These are phyloP conservation scores for Dione vanillae DNA, from an alignment of 2,888 invertebrate genomes.

Conservation along the genomic window DNA sequence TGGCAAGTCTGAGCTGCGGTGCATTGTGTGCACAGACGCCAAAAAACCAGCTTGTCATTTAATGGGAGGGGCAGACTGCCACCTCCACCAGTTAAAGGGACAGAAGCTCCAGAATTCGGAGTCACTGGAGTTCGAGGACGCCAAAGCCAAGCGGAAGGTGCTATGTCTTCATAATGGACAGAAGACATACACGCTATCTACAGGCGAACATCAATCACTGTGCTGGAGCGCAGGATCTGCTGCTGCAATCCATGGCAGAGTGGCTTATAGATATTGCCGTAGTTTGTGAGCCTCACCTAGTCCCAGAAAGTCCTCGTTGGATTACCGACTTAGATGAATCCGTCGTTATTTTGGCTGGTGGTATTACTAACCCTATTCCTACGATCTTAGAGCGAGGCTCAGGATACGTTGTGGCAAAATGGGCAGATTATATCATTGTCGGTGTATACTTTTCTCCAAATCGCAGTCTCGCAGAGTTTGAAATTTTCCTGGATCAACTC, in stretches of 20 bases:
- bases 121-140: background rate
- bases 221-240: slow-evolving; percentile 18
- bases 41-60: too few species aligned
- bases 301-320: too few species aligned
- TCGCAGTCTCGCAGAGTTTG: slow-evolving; percentile 5
- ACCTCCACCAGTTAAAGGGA: background rate
- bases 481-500: slow-evolving; percentile 4
- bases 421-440: too few species aligned
- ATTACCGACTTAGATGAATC: too few species aligned
- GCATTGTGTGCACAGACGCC: too few species aligned
- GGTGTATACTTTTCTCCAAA: slow-evolving; percentile 9
- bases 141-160: background rate
- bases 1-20: too few species aligned
- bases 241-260: slow-evolving; percentile 16
- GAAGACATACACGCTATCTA: background rate
- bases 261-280: slow-evolving; percentile 1
- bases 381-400: too few species aligned
- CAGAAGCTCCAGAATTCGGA: too few species aligned
- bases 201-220: slow-evolving; percentile 12
- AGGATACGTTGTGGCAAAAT: too few species aligned
- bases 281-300: slow-evolving; percentile 1
- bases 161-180: too few species aligned
- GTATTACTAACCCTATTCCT: too few species aligned
- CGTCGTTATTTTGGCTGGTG: too few species aligned
- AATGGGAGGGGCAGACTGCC: background rate